These are phyloP conservation scores for Salmo trutta DNA, from an alignment of 2,797 vertebrate species.

Conservation along the genomic window DNA sequence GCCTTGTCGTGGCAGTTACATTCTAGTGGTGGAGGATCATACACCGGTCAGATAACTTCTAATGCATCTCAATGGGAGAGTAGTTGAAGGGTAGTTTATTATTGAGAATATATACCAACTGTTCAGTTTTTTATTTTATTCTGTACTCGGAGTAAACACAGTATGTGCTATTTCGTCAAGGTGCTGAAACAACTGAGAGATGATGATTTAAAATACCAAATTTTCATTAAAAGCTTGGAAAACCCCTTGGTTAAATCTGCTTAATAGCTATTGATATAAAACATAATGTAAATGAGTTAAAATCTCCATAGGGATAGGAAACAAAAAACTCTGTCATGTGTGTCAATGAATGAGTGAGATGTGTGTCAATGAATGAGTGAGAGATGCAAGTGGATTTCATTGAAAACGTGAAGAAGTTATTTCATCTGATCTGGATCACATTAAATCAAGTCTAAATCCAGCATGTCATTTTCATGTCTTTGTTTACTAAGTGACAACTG, in stretches of 20 bases:
- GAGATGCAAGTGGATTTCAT: neutral
- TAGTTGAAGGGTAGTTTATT: neutral
- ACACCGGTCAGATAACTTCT: neutral
- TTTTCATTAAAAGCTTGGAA: neutral
- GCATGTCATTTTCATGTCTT: neutral
- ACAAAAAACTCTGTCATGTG: neutral
- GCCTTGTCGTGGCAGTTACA: constrained; percentile 97
- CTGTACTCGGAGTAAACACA: neutral
- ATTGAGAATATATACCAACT: neutral
- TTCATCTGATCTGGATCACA: neutral
- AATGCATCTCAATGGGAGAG: neutral
- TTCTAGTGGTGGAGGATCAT: constrained; percentile 68
- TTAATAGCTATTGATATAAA: too few species aligned
- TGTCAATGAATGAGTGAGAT: too few species aligned
- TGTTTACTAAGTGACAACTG: constrained; percentile 1
- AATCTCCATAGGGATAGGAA: neutral
- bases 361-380: neutral
- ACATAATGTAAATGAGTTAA: neutral
- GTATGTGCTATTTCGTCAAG: neutral
- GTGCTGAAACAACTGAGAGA: neutral
- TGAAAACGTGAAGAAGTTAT: neutral
- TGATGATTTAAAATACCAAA: neutral
- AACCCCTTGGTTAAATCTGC: neutral
- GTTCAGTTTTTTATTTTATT: neutral
- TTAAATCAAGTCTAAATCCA: constrained; percentile 6